Evolutionary conservation across 2,888 invertebrate species (phyloP).

Genomic region (Drosophila setosimentum): DNA sequence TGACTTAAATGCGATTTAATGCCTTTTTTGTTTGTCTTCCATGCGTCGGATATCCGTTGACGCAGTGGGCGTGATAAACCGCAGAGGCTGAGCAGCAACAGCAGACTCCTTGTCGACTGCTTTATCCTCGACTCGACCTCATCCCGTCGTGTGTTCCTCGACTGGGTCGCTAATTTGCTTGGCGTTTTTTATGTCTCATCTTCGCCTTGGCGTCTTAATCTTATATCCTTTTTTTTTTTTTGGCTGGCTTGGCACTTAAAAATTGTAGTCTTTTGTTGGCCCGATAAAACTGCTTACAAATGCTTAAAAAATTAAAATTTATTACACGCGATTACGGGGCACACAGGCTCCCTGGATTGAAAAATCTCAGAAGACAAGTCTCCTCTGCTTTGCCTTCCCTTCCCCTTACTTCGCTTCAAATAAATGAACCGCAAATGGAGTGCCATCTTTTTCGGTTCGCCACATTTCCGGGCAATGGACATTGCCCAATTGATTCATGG

Average conservation of each 20-base stretch:
- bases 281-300: slow-evolving; percentile 81
- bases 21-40: slow-evolving; percentile 82
- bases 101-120: slow-evolving; percentile 25
- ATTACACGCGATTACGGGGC: slow-evolving; percentile 78
- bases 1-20: slow-evolving; percentile 83
- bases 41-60: slow-evolving; percentile 78
- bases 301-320: slow-evolving; percentile 83
- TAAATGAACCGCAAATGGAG: slow-evolving; percentile 64
- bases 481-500: slow-evolving; percentile 80
- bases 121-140: slow-evolving; percentile 27
- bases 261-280: slow-evolving; percentile 75
- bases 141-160: slow-evolving; percentile 4
- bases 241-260: slow-evolving; percentile 74
- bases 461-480: slow-evolving; percentile 75
- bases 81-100: slow-evolving; percentile 22
- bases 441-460: slow-evolving; percentile 58
- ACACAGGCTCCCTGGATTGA: slow-evolving; percentile 5
- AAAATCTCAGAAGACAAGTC: slow-evolving; percentile 15
- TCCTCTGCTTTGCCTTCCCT: background rate
- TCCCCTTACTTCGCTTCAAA: background rate
- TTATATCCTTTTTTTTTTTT: slow-evolving; percentile 73
- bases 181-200: slow-evolving; percentile 71
- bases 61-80: slow-evolving; percentile 79
- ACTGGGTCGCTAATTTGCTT: slow-evolving; percentile 74
- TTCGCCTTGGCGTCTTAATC: slow-evolving; percentile 73